Evolutionary conservation across 2,797 vertebrate genomes (phyloP).

Genomic region (Pseudochirops cupreus): DNA sequence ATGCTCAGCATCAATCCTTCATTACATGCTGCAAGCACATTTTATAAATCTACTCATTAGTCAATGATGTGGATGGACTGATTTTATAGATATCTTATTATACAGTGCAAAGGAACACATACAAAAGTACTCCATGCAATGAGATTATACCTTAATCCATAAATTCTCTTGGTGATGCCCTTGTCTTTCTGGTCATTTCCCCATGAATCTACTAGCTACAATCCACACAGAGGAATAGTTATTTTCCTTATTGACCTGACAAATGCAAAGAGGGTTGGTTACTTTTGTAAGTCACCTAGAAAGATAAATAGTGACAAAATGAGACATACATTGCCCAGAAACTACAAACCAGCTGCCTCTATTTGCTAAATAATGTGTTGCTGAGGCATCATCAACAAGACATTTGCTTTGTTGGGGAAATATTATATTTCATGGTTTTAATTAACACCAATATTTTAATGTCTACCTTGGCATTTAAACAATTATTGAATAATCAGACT

Average conservation of each 20-base stretch:
- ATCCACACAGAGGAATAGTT: not conserved
- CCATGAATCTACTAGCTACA: not conserved
- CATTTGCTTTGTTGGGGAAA: slow-evolving; percentile 69
- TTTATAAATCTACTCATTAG: not conserved
- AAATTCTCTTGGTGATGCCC: not conserved
- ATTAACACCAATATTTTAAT: slow-evolving; percentile 77
- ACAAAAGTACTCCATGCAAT: not conserved
- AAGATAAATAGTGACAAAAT: not conserved
- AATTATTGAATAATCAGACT: slow-evolving; percentile 79
- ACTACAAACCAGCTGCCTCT: slow-evolving; percentile 60
- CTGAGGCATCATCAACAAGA: slow-evolving; percentile 56
- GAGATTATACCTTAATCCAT: not conserved
- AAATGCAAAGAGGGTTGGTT: not conserved
- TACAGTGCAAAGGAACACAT: not conserved
- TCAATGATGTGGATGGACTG: not conserved
- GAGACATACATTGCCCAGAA: not conserved
- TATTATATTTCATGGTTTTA: slow-evolving; percentile 68
- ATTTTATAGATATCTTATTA: not conserved
- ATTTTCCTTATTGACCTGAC: not conserved
- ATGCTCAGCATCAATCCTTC: not conserved
- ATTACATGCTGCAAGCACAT: not conserved
- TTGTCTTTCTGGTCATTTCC: not conserved
- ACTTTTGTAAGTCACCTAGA: not conserved
- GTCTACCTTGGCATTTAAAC: slow-evolving; percentile 80
- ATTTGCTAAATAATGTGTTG: slow-evolving; percentile 62